Base-by-base conservation (phyloP, 2,113 vertebrate species). In the Pheucticus melanocephalus region DNA sequence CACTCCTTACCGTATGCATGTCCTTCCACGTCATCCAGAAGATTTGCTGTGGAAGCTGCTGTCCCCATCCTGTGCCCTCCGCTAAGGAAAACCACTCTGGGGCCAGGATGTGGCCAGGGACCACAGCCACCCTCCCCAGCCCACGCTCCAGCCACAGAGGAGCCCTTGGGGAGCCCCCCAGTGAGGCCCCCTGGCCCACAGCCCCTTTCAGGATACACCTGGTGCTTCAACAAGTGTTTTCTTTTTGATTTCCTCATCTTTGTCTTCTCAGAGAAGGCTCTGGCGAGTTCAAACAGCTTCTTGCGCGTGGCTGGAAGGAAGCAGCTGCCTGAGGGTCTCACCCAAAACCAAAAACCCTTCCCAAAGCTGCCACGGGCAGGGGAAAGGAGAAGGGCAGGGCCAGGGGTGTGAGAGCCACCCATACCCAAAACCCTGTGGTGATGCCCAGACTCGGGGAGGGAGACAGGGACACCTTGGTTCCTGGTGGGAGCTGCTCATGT, bases 201-300 rank as follows among this genome's bases (percentile, higher is more conserved):
- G n/a, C 53, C n/a, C 66, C 31, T 48, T 56, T 77, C 97, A 99
- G 99, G 99, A 99, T 99, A 99, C 98, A 97, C 98, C 57, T 99
- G 99, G 91, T 99, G 99, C 97, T 99, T 99, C 90, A 99, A 92
- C 78, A 99, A 98, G 35, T 98, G 97, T 98, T 98, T 99, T 96
- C 98, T 98, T 98, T 99, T 99, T 1, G 98, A 98, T 98, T 99
- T 99, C 96, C 98, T 99, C 98, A 99, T 98, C 97, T 99, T 99
- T 0, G 99, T 99, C 98, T 99, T 99, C 94, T 99, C 99, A 0
- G 99, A 99, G 97, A 99, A 99, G 39, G 98, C 98, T 95, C 98
- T 98, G 96, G 99, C 99, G 12, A 99, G 99, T 97, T 99, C 99
- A 92, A 99, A 99, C 77, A 99, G 98, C 97, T 99, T 99, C 98